Evolutionary conservation across 2,888 invertebrate species (phyloP).

Genomic region (Ectobius pallidus): DNA sequence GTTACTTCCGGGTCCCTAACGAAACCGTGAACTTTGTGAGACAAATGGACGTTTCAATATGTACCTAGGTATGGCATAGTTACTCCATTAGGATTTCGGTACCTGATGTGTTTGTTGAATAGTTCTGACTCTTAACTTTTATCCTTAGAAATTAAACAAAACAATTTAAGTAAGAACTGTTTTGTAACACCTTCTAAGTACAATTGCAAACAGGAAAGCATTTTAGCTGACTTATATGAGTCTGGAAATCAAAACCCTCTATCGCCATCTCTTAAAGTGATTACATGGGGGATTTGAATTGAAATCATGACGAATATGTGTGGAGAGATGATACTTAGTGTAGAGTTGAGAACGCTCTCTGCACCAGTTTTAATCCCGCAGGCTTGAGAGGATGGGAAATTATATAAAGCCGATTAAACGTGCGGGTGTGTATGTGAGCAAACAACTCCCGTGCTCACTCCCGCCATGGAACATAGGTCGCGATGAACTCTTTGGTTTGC

Average conservation of each 20-base stretch:
- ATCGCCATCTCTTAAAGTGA: not conserved
- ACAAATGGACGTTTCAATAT: too few species aligned
- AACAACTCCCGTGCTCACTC: not conserved
- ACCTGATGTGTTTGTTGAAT: too few species aligned
- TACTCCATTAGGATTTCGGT: too few species aligned
- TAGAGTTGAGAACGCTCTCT: not conserved
- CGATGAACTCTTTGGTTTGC: constrained; percentile 23
- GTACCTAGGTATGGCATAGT: too few species aligned
- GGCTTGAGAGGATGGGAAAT: constrained; percentile 10
- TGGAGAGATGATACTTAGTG: not conserved
- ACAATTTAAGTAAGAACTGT: too few species aligned
- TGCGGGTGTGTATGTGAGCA: not conserved
- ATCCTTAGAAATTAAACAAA: too few species aligned
- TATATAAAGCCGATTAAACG: constrained; percentile 27
- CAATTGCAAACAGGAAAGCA: too few species aligned
- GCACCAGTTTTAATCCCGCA: not conserved
- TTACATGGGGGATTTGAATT: constrained; percentile 12
- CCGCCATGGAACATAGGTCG: not conserved
- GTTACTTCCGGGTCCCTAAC: too few species aligned
- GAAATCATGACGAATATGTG: constrained; percentile 23
- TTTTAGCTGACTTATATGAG: too few species aligned
- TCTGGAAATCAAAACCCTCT: not conserved
- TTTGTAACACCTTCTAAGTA: too few species aligned
- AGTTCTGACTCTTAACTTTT: too few species aligned
- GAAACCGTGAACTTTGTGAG: too few species aligned